Percentiles rank a stretch among this genome's conserved stretches.
Conservation (phyloP, 35 echinoderm and acorn worm species). For the Lytechinus variegatus region DNA sequence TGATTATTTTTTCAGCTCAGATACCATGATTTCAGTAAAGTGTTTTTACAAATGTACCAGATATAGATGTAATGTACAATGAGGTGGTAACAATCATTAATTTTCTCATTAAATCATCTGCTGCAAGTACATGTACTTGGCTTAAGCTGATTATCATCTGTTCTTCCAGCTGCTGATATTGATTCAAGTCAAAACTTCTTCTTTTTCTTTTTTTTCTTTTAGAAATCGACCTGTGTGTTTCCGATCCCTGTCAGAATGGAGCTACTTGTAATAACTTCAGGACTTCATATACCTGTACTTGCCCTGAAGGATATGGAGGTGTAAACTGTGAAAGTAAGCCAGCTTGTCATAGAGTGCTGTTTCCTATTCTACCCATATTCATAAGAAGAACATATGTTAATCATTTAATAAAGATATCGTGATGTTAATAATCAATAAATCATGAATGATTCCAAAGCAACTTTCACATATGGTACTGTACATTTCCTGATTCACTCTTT, state of each 20-base stretch:
- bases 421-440: no score
- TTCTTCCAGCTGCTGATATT: no score
- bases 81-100: no score
- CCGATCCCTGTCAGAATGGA: conserved; percentile 59
- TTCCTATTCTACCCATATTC: no score
- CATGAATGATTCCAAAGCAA: neutral
- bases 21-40: neutral
- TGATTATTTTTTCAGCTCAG: neutral
- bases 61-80: no score
- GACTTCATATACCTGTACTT: conserved; percentile 70
- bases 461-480: neutral
- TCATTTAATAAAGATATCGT: neutral
- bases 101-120: no score
- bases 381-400: neutral
- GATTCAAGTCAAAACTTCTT: neutral
- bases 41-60: no score
- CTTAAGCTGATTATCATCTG: no score
- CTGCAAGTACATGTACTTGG: no score
- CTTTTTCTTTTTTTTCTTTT: neutral
- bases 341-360: no score
- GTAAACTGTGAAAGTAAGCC: conserved; percentile 60
- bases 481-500: no score
- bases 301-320: conserved; percentile 68
- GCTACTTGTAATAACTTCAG: conserved; percentile 60
- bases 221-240: conserved; percentile 65